A percentile compares a stretch with the other conserved stretches of the same genome.
These are phyloP conservation scores for Crocuta crocuta DNA, from an alignment of 2,113 vertebrate species.

Conservation along the genomic window DNA sequence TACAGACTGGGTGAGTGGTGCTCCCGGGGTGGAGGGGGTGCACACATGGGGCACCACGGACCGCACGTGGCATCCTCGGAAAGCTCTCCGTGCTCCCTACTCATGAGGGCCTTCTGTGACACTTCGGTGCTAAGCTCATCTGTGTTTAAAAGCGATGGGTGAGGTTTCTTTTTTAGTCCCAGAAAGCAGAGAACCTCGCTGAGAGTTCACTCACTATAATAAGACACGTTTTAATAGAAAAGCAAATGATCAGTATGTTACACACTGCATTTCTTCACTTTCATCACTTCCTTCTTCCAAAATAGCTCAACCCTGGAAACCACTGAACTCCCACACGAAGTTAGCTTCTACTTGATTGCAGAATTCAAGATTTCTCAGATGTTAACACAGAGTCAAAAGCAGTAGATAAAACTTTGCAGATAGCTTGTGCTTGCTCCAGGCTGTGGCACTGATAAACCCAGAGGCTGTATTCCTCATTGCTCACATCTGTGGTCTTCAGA, in stretches of 20 bases:
- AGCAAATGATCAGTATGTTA: neutral
- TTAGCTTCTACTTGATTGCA: neutral
- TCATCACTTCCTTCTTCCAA: neutral
- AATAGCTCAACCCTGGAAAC: neutral
- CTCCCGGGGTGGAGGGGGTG: neutral
- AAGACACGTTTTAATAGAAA: conserved; percentile 56
- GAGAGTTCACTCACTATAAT: neutral
- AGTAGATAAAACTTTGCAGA: conserved; percentile 96
- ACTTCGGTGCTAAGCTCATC: neutral
- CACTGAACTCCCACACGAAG: neutral
- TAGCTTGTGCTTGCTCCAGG: conserved; percentile 97
- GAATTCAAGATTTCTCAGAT: conserved; percentile 93
- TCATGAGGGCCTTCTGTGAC: neutral
- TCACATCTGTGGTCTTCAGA: conserved; percentile 94
- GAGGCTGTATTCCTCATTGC: conserved; percentile 93
- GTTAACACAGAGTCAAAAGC: conserved; percentile 95
- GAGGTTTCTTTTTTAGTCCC: conserved; percentile 17
- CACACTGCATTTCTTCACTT: neutral
- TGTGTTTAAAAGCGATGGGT: neutral
- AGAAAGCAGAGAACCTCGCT: neutral
- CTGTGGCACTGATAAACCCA: conserved; percentile 98
- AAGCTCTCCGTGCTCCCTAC: neutral
- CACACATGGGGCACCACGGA: fast-evolving
- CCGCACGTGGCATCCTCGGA: neutral
- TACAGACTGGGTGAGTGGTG: neutral